A percentile compares a stretch with the other conserved stretches of the same genome.
These are phyloP conservation scores for Phyto melanocephala DNA, from an alignment of 2,888 invertebrate genomes.

Conservation along the genomic window DNA sequence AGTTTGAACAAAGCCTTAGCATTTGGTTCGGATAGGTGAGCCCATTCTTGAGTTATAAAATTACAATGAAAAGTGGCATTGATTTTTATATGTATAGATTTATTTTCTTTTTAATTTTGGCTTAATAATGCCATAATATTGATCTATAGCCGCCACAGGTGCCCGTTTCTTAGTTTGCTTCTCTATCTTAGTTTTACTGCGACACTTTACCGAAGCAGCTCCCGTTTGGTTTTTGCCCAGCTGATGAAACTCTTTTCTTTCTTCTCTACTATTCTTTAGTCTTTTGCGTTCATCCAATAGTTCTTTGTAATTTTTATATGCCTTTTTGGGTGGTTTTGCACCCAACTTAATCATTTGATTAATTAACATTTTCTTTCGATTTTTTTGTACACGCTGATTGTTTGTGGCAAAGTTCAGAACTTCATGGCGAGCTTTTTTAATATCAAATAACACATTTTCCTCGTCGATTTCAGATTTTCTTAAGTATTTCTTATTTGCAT, in stretches of 20 bases:
- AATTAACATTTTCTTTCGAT: slow-evolving; percentile 88
- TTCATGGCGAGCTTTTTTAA: slow-evolving; percentile 89
- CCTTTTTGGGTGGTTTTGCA: slow-evolving; percentile 87
- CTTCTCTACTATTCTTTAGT: slow-evolving; percentile 80
- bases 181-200: slow-evolving; percentile 70
- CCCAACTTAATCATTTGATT: slow-evolving; percentile 88
- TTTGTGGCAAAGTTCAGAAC: slow-evolving; percentile 91
- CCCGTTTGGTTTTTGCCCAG: slow-evolving; percentile 83
- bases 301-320: slow-evolving; percentile 86
- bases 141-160: slow-evolving; percentile 79
- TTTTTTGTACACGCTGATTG: slow-evolving; percentile 83
- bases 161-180: slow-evolving; percentile 79
- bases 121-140: slow-evolving; percentile 76
- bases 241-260: slow-evolving; percentile 80
- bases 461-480: slow-evolving; percentile 39
- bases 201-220: slow-evolving; percentile 80
- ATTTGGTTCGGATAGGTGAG: too few species aligned
- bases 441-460: slow-evolving; percentile 82
- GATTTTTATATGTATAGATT: too few species aligned
- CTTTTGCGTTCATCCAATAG: slow-evolving; percentile 82
- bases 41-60: too few species aligned
- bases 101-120: slow-evolving; percentile 72
- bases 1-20: too few species aligned
- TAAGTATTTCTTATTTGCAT: background rate
- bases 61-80: too few species aligned